Conservation (phyloP, 1,140 invertebrate species). For the Druon quercuslanigerum region DNA sequence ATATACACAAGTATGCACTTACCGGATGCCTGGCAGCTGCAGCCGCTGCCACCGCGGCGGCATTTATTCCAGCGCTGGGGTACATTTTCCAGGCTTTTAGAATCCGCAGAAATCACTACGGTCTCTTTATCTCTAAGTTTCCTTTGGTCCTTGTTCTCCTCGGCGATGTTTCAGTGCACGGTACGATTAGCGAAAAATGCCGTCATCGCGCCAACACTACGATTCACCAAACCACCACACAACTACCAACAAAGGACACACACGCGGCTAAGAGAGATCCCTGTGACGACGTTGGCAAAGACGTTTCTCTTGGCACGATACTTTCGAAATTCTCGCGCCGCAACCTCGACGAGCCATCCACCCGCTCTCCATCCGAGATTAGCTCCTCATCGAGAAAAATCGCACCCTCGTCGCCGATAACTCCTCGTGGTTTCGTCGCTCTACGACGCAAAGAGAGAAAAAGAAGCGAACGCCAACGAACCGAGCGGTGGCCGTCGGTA, state of each 20-base stretch:
- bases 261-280: conserved; percentile 42
- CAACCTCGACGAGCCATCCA: conserved; percentile 45
- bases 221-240: conserved; percentile 33
- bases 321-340: background rate
- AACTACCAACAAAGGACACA: conserved; percentile 41
- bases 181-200: conserved; percentile 40
- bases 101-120: conserved; percentile 52
- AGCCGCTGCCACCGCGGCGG: conserved; percentile 78
- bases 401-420: background rate
- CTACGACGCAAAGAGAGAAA: conserved; percentile 3
- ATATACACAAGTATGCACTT: conserved; percentile 66
- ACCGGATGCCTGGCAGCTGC: conserved; percentile 79
- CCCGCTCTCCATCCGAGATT: conserved; percentile 52
- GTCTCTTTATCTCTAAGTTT: conserved; percentile 34
- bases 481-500: conserved; percentile 48
- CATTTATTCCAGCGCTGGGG: conserved; percentile 79
- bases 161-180: conserved; percentile 41
- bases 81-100: conserved; percentile 73
- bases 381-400: conserved; percentile 1
- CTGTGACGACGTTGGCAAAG: conserved; percentile 14
- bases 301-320: conserved; percentile 19
- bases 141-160: conserved; percentile 20
- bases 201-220: conserved; percentile 46
- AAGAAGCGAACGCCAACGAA: conserved; percentile 32
- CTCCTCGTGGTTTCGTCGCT: background rate